phyloP scores from a whole-genome alignment of 2,888 invertebrate species.

The Gandaritis pyraliata region DNA sequence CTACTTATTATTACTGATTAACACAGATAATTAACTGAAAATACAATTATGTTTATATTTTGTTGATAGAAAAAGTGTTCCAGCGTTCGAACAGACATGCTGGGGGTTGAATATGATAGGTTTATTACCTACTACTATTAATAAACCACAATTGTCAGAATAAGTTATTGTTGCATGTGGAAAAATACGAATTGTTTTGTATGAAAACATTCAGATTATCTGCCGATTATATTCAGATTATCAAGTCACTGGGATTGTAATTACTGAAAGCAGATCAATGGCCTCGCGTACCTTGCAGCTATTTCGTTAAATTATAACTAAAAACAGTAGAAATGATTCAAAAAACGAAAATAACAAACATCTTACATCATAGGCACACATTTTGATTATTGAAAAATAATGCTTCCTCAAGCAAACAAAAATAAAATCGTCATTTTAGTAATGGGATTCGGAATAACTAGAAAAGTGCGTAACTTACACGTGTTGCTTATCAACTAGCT shows the following conservation, averaged over 20 bases:
- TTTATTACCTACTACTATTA: too few relatives aligned
- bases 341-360: conserved; percentile 34
- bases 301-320: conserved; percentile 1
- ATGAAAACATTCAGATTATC: too few relatives aligned
- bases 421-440: conserved; percentile 40
- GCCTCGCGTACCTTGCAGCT: background rate
- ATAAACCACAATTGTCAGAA: too few relatives aligned
- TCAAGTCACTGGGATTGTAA: background rate
- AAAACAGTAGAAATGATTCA: conserved; percentile 8
- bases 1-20: conserved; percentile 71
- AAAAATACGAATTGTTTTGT: too few relatives aligned
- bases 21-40: conserved; percentile 69
- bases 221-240: background rate
- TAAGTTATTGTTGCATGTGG: too few relatives aligned
- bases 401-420: conserved; percentile 53
- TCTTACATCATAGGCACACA: conserved; percentile 36
- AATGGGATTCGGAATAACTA: conserved; percentile 54
- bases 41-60: conserved; percentile 34
- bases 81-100: too few relatives aligned
- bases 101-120: too few relatives aligned
- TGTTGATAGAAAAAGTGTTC: background rate
- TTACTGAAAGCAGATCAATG: conserved; percentile 1
- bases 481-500: conserved; percentile 66
- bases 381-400: conserved; percentile 39
- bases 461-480: conserved; percentile 63